These are phyloP conservation scores for Perognathus longimembris DNA, from an alignment of 2,113 vertebrate genomes.

Conservation along the genomic window DNA sequence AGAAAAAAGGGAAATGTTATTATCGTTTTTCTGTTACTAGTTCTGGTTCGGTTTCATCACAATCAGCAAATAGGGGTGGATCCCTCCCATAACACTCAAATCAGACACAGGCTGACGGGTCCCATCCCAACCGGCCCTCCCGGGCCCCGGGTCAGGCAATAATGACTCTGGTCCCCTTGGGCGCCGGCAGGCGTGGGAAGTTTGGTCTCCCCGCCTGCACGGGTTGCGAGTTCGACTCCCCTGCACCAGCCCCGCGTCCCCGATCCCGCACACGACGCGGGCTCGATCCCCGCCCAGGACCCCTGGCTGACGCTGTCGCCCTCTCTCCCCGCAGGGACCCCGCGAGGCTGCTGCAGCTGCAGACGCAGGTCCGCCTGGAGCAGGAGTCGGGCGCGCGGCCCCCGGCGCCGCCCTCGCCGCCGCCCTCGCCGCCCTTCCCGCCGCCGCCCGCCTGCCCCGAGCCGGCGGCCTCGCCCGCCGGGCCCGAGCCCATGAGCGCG, in stretches of 20 bases:
- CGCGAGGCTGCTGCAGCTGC: slow-evolving; percentile 94
- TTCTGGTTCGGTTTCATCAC: too few species aligned
- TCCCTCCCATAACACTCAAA: too few species aligned
- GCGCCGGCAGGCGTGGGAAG: neutral
- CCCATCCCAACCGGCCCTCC: neutral
- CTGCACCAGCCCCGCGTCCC: too few species aligned
- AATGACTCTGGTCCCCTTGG: accelerated
- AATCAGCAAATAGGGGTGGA: too few species aligned
- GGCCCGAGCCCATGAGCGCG: slow-evolving; percentile 88
- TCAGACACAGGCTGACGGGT: neutral
- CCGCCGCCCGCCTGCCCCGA: slow-evolving; percentile 95
- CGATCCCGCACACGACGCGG: too few species aligned
- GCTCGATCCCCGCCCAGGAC: too few species aligned
- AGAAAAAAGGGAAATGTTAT: too few species aligned
- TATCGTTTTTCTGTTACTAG: too few species aligned
- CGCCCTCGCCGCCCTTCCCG: slow-evolving; percentile 92
- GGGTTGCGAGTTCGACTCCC: too few species aligned
- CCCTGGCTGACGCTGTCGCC: slow-evolving; percentile 67
- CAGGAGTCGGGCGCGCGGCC: slow-evolving; percentile 90
- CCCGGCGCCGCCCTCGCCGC: slow-evolving; percentile 83
- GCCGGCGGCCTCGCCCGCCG: slow-evolving; percentile 83
- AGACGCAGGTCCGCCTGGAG: slow-evolving; percentile 95
- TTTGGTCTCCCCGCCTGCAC: too few species aligned
- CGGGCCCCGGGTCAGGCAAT: too few species aligned
- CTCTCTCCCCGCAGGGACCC: slow-evolving; percentile 89